Conservation (phyloP, 2,113 vertebrate species). For the Gorsachius goisagi region DNA sequence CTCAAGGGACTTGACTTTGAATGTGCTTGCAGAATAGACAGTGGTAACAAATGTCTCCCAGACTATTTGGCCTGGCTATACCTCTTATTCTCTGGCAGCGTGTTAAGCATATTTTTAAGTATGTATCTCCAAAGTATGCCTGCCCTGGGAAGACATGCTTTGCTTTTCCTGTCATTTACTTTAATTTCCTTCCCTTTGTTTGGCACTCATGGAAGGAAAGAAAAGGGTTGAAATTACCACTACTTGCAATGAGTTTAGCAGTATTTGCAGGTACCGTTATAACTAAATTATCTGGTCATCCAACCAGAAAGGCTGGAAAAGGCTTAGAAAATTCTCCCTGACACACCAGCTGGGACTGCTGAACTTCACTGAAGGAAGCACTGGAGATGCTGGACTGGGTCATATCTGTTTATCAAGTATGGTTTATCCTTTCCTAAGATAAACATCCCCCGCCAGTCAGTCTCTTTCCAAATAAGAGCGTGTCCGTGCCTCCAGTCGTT, state of each 20-base stretch:
- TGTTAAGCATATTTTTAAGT: background rate
- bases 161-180: background rate
- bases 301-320: background rate
- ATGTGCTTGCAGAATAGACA: background rate
- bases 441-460: background rate
- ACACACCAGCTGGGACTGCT: background rate
- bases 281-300: background rate
- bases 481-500: background rate
- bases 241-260: background rate
- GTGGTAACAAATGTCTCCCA: background rate
- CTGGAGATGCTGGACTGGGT: background rate
- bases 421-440: constrained; percentile 1
- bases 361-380: background rate
- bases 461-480: background rate
- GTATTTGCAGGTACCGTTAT: background rate
- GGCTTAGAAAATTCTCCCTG: background rate
- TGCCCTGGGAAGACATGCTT: background rate
- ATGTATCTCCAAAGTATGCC: background rate
- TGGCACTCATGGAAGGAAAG: background rate
- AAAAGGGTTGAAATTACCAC: background rate
- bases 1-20: background rate
- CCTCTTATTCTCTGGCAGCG: background rate
- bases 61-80: background rate
- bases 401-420: constrained; percentile 18
- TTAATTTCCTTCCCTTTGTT: background rate